These are phyloP conservation scores for Aurelia sp. DNA, from an alignment of 30 jellyfish, hydroid and myxozoan species.

Conservation along the genomic window DNA sequence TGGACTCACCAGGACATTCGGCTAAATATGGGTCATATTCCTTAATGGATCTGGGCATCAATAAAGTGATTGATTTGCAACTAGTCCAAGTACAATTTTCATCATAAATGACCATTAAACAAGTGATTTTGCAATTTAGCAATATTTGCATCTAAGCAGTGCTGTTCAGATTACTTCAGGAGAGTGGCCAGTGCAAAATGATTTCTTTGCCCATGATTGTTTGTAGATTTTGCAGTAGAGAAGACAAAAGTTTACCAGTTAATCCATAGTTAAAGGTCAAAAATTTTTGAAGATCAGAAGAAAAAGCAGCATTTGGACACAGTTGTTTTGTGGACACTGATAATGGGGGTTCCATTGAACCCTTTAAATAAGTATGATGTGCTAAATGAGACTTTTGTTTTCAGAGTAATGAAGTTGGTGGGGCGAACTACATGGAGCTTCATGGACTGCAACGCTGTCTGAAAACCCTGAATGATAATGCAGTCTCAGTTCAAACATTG, in stretches of 20 bases:
- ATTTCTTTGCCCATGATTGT: no score
- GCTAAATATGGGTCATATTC: constrained; percentile 1
- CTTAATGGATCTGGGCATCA: neutral
- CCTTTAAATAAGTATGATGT: neutral
- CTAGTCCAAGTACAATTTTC: neutral
- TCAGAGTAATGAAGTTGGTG: constrained; percentile 1
- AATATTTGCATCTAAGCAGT: neutral
- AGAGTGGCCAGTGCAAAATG: no score
- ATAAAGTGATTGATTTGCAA: neutral
- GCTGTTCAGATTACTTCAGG: neutral
- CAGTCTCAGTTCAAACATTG: neutral
- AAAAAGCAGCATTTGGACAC: neutral
- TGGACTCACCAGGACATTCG: neutral
- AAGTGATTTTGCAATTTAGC: neutral
- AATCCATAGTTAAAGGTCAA: no score
- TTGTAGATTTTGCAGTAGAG: no score
- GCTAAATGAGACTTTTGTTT: neutral
- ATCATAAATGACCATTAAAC: neutral
- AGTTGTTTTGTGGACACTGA: neutral
- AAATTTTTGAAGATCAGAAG: no score
- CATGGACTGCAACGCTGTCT: neutral
- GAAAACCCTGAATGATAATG: neutral
- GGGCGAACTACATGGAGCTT: neutral
- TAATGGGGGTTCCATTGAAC: neutral
- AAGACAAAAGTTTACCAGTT: no score